Base-by-base conservation (phyloP, 2,888 invertebrate species). In the Xiphydria camelus region DNA sequence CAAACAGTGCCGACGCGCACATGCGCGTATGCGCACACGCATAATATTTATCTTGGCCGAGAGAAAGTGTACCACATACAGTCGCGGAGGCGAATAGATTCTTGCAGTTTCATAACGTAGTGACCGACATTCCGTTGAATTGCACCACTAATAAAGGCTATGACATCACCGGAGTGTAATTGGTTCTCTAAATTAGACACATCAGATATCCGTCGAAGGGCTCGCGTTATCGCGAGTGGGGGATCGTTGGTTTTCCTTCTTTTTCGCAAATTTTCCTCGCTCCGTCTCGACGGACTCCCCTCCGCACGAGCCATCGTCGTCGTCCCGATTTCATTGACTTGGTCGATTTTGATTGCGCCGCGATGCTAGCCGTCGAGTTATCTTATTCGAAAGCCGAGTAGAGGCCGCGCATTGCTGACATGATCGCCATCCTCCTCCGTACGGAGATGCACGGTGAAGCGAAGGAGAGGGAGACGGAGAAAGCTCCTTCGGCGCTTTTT, bases 61-160 rank as follows among this genome's bases (percentile, higher is more conserved):
- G 67, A 68, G 68, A 68, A 68, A 68, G 68, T 67, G 61, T 61
- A 65, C 62, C 60, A 53, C 61, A 60, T 55, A 54, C 29, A 43
- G 38, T 39, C 12, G 33, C 29, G 38, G 41, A 54, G 46, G 57
- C 53, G 55, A 67, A 68, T 68, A 64, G 65, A 70, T 68, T 64
- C 69, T 57, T 68, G 61, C 58, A 67, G 63, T 70, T 70, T 71
- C 70, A 67, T 71, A 71, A 71, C 70, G 67, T 61, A 64, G 56
- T 68, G 68, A 68, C 71, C 70, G 69, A 71, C 67, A 71, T 71
- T 65, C 69, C 68, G 56, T 45, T 46, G 51, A 68, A 68, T 68
- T 68, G 64, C 70, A 62, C 66, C 69, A 61, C 60, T 58, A 62
- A 65, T 65, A 67, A 65, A 59, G 61, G 53, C 61, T 56, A 58